These are phyloP conservation scores for Ptilorrhoa leucosticta DNA, from an alignment of 2,113 vertebrate species.

Conservation along the genomic window DNA sequence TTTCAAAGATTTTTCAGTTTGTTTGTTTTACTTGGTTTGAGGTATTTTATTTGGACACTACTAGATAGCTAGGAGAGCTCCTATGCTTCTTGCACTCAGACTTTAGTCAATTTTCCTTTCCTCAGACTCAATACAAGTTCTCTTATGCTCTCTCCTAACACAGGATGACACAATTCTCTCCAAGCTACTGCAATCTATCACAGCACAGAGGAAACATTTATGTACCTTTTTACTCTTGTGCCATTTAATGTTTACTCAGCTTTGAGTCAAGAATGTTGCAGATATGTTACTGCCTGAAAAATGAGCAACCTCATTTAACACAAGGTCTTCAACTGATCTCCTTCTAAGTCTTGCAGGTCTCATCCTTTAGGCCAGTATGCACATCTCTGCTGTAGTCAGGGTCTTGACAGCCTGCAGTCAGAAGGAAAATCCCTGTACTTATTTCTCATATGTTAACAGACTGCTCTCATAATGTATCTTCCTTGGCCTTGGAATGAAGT, in stretches of 20 bases:
- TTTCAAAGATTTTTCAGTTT: neutral
- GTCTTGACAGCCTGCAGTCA: neutral
- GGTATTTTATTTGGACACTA: neutral
- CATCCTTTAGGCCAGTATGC: neutral
- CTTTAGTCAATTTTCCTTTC: neutral
- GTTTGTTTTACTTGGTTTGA: neutral
- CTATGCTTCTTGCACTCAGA: neutral
- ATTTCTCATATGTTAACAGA: neutral
- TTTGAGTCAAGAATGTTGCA: neutral
- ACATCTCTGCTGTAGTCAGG: neutral
- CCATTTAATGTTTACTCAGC: neutral
- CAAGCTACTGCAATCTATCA: neutral
- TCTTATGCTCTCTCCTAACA: neutral
- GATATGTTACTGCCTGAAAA: neutral
- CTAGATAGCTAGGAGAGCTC: neutral
- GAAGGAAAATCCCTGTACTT: neutral
- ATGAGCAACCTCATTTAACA: neutral
- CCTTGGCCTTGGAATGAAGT: neutral
- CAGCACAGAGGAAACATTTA: neutral
- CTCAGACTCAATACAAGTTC: neutral
- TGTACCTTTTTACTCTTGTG: neutral
- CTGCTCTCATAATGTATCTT: neutral
- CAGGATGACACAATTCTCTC: neutral
- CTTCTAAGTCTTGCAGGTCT: neutral
- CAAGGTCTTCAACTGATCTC: neutral